These are phyloP conservation scores for Bubo blakistoni DNA, from an alignment of 2,113 vertebrate species.

Conservation along the genomic window DNA sequence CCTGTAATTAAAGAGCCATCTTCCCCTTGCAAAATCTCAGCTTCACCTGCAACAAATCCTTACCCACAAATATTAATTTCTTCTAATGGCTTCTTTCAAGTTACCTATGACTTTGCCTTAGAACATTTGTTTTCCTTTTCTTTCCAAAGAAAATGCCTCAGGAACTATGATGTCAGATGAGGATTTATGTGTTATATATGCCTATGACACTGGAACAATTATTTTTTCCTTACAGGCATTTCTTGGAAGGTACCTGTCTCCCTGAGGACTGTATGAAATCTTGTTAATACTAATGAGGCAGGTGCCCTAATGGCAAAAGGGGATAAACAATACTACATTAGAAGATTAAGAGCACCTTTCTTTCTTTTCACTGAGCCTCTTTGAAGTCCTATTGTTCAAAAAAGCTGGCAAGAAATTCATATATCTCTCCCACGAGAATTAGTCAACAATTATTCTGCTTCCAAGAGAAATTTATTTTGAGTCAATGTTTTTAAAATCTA, in stretches of 20 bases:
- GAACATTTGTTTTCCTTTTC: not conserved
- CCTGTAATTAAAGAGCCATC: not conserved
- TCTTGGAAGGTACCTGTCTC: not conserved
- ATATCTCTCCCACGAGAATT: conserved; percentile 38
- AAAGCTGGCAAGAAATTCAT: conserved; percentile 25
- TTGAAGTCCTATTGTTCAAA: conserved; percentile 15
- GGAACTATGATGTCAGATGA: not conserved
- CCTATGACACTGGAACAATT: not conserved
- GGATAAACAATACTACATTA: not conserved
- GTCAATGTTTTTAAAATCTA: conserved; percentile 61
- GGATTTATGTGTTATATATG: not conserved
- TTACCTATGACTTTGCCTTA: not conserved
- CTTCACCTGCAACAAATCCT: not conserved
- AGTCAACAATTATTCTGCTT: conserved; percentile 52
- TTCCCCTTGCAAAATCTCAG: not conserved
- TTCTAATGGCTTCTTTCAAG: not conserved
- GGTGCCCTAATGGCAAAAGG: not conserved
- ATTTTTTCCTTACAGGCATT: not conserved
- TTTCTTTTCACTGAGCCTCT: not conserved
- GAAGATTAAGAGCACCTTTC: not conserved
- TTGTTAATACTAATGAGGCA: conserved; percentile 1
- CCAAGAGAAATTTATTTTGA: conserved; percentile 59
- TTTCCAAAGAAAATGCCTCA: not conserved
- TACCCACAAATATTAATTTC: not conserved
- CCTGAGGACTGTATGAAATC: not conserved